Evolutionary conservation across 2,888 invertebrate species (phyloP).

Genomic region (Pseudeuparius sepicola): DNA sequence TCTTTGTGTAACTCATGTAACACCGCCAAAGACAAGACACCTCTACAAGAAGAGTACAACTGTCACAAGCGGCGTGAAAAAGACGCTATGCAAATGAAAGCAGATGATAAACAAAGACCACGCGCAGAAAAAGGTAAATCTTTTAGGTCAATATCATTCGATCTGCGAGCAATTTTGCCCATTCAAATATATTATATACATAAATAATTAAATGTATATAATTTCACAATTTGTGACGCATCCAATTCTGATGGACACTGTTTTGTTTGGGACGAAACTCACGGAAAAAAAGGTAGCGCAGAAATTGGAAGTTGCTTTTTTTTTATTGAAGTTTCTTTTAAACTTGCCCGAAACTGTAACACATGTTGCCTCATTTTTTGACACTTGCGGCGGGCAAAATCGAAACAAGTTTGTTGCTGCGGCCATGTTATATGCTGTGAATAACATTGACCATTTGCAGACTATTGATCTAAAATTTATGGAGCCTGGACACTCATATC

Average conservation of each 20-base stretch:
- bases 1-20: slow-evolving; percentile 20
- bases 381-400: slow-evolving; percentile 18
- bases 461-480: slow-evolving; percentile 2
- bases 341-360: slow-evolving; percentile 17
- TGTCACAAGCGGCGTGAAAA: slow-evolving; percentile 13
- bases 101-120: slow-evolving; percentile 14
- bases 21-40: slow-evolving; percentile 16
- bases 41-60: slow-evolving; percentile 14
- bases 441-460: slow-evolving; percentile 16
- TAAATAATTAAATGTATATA: slow-evolving; percentile 18
- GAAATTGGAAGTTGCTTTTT: slow-evolving; percentile 22
- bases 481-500: slow-evolving; percentile 4
- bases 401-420: slow-evolving; percentile 15
- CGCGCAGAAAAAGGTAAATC: slow-evolving; percentile 12
- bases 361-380: slow-evolving; percentile 18
- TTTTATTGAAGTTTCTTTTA: slow-evolving; percentile 19
- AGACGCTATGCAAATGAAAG: slow-evolving; percentile 16
- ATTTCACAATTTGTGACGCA: slow-evolving; percentile 22
- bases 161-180: slow-evolving; percentile 5
- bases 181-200: slow-evolving; percentile 9
- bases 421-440: slow-evolving; percentile 20
- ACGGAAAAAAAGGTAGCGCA: slow-evolving; percentile 19
- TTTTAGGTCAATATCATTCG: slow-evolving; percentile 8
- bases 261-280: slow-evolving; percentile 20
- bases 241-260: slow-evolving; percentile 14